Evolutionary conservation across 1,140 invertebrate species (phyloP).

Genomic region (Pectinophora gossypiella): DNA sequence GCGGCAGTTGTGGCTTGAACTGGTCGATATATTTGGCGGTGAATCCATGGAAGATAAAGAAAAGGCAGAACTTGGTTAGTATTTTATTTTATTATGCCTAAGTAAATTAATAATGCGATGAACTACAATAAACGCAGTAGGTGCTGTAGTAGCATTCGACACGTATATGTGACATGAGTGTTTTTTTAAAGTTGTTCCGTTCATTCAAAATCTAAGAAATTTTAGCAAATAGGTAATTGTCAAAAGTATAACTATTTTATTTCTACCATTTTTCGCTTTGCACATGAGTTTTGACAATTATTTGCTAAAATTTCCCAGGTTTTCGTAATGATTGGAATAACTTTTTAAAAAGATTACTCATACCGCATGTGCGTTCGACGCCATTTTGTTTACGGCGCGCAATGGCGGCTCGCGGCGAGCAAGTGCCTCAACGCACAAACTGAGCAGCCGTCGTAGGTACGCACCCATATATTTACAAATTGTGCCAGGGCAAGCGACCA

Average conservation of each 20-base stretch:
- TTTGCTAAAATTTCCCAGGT: background rate
- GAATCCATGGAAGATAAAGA: slow-evolving; percentile 4
- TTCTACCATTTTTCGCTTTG: background rate
- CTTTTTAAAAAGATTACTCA: background rate
- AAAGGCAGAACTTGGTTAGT: slow-evolving; percentile 4
- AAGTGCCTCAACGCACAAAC: slow-evolving; percentile 4
- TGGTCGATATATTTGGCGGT: slow-evolving; percentile 1
- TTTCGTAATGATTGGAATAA: background rate
- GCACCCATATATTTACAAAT: slow-evolving; percentile 4
- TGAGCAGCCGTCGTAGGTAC: slow-evolving; percentile 4
- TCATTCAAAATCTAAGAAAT: background rate
- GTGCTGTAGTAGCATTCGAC: background rate
- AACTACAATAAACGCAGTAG: background rate
- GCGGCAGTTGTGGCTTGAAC: slow-evolving; percentile 3
- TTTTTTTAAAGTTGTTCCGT: background rate
- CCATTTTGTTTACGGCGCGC: slow-evolving; percentile 3
- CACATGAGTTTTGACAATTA: background rate
- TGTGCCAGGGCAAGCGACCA: slow-evolving; percentile 21
- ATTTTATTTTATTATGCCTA: slow-evolving; percentile 3
- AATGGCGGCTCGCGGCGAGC: background rate
- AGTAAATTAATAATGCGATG: background rate
- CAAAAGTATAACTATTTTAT: background rate
- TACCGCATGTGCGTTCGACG: slow-evolving; percentile 3
- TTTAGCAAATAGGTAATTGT: background rate
- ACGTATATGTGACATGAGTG: background rate